Evolutionary conservation across 2,113 vertebrate genomes (phyloP).

Genomic region (Castor canadensis): DNA sequence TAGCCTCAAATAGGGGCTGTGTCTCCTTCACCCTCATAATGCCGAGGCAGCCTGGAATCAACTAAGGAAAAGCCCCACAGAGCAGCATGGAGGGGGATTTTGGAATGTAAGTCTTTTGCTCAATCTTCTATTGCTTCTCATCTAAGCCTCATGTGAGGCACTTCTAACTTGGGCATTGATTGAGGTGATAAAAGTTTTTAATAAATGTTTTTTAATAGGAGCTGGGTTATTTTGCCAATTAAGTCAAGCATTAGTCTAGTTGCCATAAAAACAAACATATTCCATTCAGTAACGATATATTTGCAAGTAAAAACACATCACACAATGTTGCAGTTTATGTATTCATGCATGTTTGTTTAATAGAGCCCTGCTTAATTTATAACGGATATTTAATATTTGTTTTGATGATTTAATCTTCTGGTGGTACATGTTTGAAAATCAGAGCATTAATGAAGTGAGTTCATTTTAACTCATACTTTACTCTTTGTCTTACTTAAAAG

Average conservation of each 20-base stretch:
- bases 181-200: neutral
- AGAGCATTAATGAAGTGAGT: neutral
- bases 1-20: neutral
- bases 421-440: neutral
- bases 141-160: neutral
- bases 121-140: neutral
- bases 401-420: neutral
- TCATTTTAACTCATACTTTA: neutral
- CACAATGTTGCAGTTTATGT: neutral
- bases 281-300: neutral
- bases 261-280: neutral
- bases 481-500: neutral
- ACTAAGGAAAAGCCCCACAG: fast-evolving
- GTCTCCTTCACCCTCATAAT: fast-evolving
- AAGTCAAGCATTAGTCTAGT: neutral
- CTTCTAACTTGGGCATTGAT: fast-evolving
- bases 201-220: neutral
- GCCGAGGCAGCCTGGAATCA: too few species aligned
- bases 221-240: neutral
- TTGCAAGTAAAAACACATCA: neutral
- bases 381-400: neutral
- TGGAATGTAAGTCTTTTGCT: fast-evolving
- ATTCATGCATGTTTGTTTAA: neutral
- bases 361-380: neutral
- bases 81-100: fast-evolving